A percentile compares a stretch with the other conserved stretches of the same genome.
phyloP scores from a whole-genome alignment of 1,140 invertebrate species.

The Drosophila carrolli region DNA sequence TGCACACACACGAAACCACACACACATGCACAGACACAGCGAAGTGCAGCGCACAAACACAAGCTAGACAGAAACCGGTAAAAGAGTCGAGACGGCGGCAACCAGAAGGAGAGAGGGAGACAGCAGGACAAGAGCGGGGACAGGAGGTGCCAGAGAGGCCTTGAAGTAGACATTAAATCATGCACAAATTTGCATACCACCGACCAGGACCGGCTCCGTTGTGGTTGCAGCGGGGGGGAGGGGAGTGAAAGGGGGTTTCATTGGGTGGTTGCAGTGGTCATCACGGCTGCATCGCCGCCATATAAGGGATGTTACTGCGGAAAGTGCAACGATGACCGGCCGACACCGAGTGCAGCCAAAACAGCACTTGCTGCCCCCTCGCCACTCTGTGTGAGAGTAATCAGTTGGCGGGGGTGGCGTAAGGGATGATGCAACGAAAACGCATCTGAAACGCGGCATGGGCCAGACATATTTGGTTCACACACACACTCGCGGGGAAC shows the following conservation, averaged over 20 bases:
- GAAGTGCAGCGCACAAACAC: constrained; percentile 42
- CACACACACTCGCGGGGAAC: constrained; percentile 9
- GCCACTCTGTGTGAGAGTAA: constrained; percentile 27
- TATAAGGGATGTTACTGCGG: constrained; percentile 74
- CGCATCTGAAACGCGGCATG: constrained; percentile 46
- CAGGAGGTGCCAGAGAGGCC: constrained; percentile 26
- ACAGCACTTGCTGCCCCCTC: constrained; percentile 45
- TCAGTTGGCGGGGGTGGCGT: constrained; percentile 25
- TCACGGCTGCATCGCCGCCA: constrained; percentile 26
- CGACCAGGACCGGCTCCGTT: constrained; percentile 30
- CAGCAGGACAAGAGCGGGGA: constrained; percentile 1
- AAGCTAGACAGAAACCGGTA: constrained; percentile 54
- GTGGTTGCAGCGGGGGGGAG: constrained; percentile 9
- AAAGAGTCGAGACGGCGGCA: neutral
- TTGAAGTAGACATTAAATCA: constrained; percentile 68
- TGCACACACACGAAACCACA: constrained; percentile 2
- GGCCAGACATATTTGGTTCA: constrained; percentile 58
- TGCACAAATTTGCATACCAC: constrained; percentile 58
- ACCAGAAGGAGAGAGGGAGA: constrained; percentile 14
- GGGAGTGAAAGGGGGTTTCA: neutral
- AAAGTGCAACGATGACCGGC: constrained; percentile 52
- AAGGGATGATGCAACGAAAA: constrained; percentile 44
- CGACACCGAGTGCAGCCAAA: constrained; percentile 41
- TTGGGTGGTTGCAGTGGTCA: constrained; percentile 47
- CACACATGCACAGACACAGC: neutral